Percentiles rank a stretch among this genome's conserved stretches.
These are phyloP conservation scores for Lydus trimaculatus DNA, from an alignment of 2,888 invertebrate species.

Conservation along the genomic window DNA sequence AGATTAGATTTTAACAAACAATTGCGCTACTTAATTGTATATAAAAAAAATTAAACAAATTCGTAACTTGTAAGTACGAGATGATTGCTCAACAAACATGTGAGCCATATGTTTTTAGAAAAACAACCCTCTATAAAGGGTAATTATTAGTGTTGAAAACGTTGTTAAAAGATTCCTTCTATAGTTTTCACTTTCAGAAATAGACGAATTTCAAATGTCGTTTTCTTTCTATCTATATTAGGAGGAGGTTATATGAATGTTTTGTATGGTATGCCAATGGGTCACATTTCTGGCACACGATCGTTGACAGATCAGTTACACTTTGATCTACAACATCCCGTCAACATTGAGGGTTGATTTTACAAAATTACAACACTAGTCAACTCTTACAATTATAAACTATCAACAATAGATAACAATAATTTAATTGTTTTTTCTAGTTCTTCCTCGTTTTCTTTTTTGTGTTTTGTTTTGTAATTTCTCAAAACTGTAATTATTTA, in stretches of 20 bases:
- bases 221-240: constrained; percentile 35
- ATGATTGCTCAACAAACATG: constrained; percentile 11
- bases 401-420: neutral
- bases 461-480: neutral
- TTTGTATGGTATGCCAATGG: constrained; percentile 44
- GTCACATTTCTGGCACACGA: constrained; percentile 51
- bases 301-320: constrained; percentile 44
- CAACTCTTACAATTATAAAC: neutral
- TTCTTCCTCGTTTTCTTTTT: no score
- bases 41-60: neutral
- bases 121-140: constrained; percentile 35
- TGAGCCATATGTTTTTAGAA: constrained; percentile 37
- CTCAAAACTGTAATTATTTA: neutral
- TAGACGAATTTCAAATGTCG: constrained; percentile 39
- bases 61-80: neutral
- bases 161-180: constrained; percentile 41
- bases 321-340: constrained; percentile 7
- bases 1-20: no score
- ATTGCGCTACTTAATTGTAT: no score
- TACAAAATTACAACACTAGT: constrained; percentile 11
- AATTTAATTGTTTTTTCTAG: neutral
- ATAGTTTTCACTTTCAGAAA: constrained; percentile 41
- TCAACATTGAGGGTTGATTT: neutral
- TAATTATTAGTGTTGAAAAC: constrained; percentile 48
- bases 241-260: constrained; percentile 45